Conservation (phyloP, 2,888 invertebrate species). For the Yponomeuta cagnagella region DNA sequence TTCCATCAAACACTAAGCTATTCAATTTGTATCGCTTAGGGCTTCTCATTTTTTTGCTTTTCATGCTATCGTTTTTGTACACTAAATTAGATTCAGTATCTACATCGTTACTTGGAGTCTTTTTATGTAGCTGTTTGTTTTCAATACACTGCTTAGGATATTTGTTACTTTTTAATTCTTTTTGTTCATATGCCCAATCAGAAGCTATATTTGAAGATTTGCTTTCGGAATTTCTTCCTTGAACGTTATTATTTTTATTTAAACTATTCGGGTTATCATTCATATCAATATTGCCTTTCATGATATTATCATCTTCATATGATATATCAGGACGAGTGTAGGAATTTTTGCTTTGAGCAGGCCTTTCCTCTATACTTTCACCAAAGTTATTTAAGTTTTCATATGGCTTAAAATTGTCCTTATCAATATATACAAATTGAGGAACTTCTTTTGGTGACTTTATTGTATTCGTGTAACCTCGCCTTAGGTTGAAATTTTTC, state of each 20-base stretch:
- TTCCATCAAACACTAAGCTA: not conserved
- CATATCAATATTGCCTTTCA: not conserved
- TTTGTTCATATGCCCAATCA: not conserved
- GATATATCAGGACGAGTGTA: not conserved
- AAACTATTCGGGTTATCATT: not conserved
- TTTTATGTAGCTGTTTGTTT: not conserved
- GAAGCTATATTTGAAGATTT: not conserved
- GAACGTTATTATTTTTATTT: too few relatives aligned
- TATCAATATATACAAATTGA: not conserved
- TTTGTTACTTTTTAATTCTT: not conserved
- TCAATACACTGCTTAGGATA: not conserved
- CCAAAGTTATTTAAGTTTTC: not conserved
- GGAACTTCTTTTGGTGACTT: not conserved
- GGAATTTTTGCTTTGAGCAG: not conserved
- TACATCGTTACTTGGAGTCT: not conserved
- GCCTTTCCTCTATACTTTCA: not conserved
- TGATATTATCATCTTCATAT: not conserved
- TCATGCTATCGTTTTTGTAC: not conserved
- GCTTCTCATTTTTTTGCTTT: not conserved
- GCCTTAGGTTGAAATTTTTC: not conserved
- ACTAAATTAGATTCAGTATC: not conserved
- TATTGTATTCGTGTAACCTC: not conserved
- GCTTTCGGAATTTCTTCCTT: too few relatives aligned
- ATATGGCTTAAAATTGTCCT: not conserved
- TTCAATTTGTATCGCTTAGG: not conserved